Evolutionary conservation across 2,888 invertebrate species (phyloP), one percentile per base, ranked within the genome.

Genomic region (Hoplodrina blanda): DNA sequence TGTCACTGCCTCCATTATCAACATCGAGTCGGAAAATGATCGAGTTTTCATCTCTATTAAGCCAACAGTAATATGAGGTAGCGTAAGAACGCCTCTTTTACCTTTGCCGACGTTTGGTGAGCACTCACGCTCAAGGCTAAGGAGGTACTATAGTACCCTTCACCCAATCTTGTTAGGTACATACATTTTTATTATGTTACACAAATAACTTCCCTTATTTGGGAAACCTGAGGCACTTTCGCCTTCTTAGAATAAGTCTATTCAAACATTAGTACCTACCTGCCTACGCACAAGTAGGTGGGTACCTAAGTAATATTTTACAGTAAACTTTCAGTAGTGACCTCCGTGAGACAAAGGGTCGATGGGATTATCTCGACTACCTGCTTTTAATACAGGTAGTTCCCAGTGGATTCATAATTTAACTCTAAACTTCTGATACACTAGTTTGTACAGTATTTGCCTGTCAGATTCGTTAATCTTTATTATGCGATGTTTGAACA

Each of bases 331-430:
- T 89, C 81, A 72, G 82, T 87, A 82, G 87, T 85, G 83, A 87
- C 85, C 86, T 86, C 78, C 68, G 79, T 81, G 83, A 88, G 85
- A 89, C 87, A 89, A 89, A 86, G 87, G 90, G 85, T 87, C 85
- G 77, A 74, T 74, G 69, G 86, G 88, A 90, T 91, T 89, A 91
- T 89, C 88, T 85, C 82, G 86, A 82, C 87, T 89, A 89, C 89
- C 89, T 90, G 88, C 30, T 69, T 88, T 91, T 91, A 88, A 92
- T 90, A 87, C 85, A 83, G 82, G 84, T 82, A 78, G 78, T 73
- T 88, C 88, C 87, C 87, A 74, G 78, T 83, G 87, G 88, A 87
- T 89, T 89, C 85, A 90, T 89, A 91, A 90, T 91, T 90, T 88
- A 88, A 88, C 84, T 88, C 85, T 71, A 67, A 77, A 82, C 78